phyloP scores from a whole-genome alignment of 2,888 invertebrate species.

The Pristionchus maxplancki region DNA sequence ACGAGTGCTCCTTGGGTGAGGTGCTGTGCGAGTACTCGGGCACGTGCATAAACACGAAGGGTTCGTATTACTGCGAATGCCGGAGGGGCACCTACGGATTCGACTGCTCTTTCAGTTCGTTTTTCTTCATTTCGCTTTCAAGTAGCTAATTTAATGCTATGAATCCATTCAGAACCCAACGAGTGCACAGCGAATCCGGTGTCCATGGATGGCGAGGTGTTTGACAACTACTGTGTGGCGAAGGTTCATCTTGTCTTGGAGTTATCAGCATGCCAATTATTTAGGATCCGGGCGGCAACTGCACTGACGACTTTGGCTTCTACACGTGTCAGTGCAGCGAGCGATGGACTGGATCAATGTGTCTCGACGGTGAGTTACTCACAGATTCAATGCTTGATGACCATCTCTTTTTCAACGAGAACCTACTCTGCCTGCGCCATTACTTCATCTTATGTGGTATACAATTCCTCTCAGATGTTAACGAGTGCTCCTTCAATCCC shows the following conservation, averaged over 20 bases:
- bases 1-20: not conserved
- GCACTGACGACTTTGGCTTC: constrained; percentile 16
- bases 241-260: not conserved
- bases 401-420: too few species aligned
- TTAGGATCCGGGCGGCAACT: not conserved
- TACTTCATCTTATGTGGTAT: too few species aligned
- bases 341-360: not conserved
- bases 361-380: too few species aligned
- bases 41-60: not conserved
- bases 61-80: not conserved
- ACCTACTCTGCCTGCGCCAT: too few species aligned
- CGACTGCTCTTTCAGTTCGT: constrained; percentile 30
- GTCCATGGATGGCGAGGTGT: not conserved
- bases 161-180: not conserved
- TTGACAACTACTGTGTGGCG: not conserved
- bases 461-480: not conserved
- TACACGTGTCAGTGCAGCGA: not conserved
- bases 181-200: not conserved
- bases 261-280: not conserved
- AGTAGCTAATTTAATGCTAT: not conserved
- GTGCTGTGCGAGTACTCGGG: not conserved
- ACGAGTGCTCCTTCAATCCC: not conserved
- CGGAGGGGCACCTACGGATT: not conserved
- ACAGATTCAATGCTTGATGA: too few species aligned
- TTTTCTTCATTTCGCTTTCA: not conserved